Base-by-base conservation (phyloP, 2,888 invertebrate species). In the Ganaspis brasiliensis region DNA sequence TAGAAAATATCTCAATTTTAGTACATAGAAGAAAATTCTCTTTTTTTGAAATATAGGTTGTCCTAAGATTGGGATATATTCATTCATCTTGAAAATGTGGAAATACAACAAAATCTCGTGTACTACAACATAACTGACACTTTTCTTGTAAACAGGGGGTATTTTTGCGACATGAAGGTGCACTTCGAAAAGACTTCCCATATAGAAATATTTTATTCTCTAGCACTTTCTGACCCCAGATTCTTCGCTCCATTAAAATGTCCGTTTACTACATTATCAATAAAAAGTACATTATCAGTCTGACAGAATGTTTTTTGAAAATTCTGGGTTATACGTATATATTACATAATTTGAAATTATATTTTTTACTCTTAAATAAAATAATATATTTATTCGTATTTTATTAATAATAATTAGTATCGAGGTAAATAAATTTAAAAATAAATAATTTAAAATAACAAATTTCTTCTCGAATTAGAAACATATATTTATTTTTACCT, bases 81-180 rank as follows among this genome's bases (percentile, higher is more conserved):
- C 67, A 67, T 67, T 67, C 67, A n/a, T 67, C 67, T 67, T 67
- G 14, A 45, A 40, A 26, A 45, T 67, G 67, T 67, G n/a, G 24
- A 45, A 67, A 45, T 67, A 2, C n/a, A 24, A 67, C 67, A 8
- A 24, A 67, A 24, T 45, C 40, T 40, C 67, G 40, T 24, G 6
- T 8, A 45, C n/a, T 31, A 35, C 35, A 24, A 67, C n/a, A 45
- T 24, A 56, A 67, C 21, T 67, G 67, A 45, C 45, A 24, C 45
- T 8, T 67, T 67, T 67, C n/a, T 67, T 24, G 10, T 67, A 40
- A 14, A 45, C 26, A 24, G 45, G 63, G 45, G 40, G 21, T 4
- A 67, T 67, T 24, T 45, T 24, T 21, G 16, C 24, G 14, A 67
- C 45, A 67, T 45, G 45, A 45, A 67, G 45, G 24, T 67, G 67